Evolutionary conservation across 2,113 vertebrate genomes (phyloP).

Genomic region (Shinisaurus crocodilurus): DNA sequence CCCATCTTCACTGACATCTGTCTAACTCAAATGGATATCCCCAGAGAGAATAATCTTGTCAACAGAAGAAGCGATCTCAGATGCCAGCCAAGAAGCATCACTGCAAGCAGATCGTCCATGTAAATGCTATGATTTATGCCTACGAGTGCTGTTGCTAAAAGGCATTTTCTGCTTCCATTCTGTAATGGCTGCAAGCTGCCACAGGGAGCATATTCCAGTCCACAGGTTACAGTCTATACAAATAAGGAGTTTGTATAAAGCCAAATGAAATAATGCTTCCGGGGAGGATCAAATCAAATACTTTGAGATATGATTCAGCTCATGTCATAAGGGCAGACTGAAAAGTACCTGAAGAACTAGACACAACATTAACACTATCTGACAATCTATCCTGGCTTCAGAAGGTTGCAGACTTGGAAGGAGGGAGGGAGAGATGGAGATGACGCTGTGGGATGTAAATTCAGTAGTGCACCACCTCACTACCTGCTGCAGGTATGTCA

Average conservation of each 20-base stretch:
- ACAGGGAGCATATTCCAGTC: slow-evolving; percentile 13
- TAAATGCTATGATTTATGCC: slow-evolving; percentile 56
- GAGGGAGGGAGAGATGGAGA: slow-evolving; percentile 11
- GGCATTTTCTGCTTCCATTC: slow-evolving; percentile 31
- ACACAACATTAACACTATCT: neutral
- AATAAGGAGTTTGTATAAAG: neutral
- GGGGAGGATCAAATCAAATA: neutral
- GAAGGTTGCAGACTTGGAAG: neutral
- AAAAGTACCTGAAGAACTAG: slow-evolving; percentile 9
- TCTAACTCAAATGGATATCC: slow-evolving; percentile 56
- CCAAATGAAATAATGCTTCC: neutral
- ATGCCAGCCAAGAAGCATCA: slow-evolving; percentile 2
- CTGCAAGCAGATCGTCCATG: slow-evolving; percentile 50
- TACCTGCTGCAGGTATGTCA: neutral
- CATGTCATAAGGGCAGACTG: slow-evolving; percentile 6
- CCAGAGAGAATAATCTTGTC: slow-evolving; percentile 60
- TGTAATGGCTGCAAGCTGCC: slow-evolving; percentile 22
- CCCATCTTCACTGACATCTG: slow-evolving; percentile 46
- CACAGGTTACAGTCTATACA: slow-evolving; percentile 10
- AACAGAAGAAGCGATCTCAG: slow-evolving; percentile 38
- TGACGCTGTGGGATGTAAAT: neutral
- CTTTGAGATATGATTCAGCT: neutral
- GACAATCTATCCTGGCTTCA: neutral
- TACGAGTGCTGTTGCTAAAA: slow-evolving; percentile 36
- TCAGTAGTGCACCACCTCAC: neutral